Base-by-base conservation (phyloP, 2,797 vertebrate species). In the Fratercula arctica region DNA sequence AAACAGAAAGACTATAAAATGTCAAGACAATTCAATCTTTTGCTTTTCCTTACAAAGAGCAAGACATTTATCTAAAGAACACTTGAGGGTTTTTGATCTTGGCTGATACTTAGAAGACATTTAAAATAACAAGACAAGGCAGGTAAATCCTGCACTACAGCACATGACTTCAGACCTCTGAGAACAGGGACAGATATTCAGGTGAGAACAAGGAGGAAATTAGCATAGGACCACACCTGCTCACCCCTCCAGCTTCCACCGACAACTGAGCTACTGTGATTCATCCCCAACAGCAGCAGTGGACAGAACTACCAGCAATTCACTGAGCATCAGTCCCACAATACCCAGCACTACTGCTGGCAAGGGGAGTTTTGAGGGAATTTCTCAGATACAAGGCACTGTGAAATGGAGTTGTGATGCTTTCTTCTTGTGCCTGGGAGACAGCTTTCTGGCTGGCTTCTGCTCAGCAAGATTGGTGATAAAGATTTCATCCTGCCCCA, bases 1-100 rank as follows among this genome's bases (percentile, higher is more conserved):
- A 89, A 88, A 7, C 66, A 79, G 48, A 70, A 78, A 89, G 89
- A 95, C 81, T 91, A 79, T 51, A 82, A 96, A 94, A 95, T 87
- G 95, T 90, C 94, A 95, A 79, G 70, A 75, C 85, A 84, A 95
- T 91, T 94, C 89, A 72, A 50, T 81, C 84, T 73, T 77, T 72
- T 64, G 78, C 83, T 83, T 79, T 86, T 92, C 60, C 82, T 91
- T 86, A 90, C 61, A 81, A 85, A 91, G 85, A 87, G 50, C 79
- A 87, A 85, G 73, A 26, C 61, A 88, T 87, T 93, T 93, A 89
- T 78, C 83, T 93, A 86, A 95, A 86, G 54, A 69, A 73, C 37
- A 76, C 45, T 86, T 35, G 11, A 91, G 54, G 37, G 4, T 5
- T 59, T 90, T 83, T 91, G 50, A 77, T 87, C 72, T 91, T 77